Percentiles rank a stretch among this genome's conserved stretches.
Conservation (phyloP, 2,888 invertebrate species). For the Torymus texanus region DNA sequence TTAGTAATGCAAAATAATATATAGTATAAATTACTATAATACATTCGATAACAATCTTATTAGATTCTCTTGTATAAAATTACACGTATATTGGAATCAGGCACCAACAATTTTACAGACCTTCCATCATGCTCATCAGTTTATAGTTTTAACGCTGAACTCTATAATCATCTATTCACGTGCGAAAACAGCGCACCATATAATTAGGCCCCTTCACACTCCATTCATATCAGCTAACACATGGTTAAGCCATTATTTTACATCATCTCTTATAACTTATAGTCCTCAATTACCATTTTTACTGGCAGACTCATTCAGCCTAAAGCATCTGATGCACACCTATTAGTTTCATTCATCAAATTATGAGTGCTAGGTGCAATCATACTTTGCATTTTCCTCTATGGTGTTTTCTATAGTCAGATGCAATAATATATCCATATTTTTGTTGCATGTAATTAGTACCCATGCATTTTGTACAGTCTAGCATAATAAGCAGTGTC, state of each 20-base stretch:
- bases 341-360: neutral
- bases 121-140: conserved; percentile 20
- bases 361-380: neutral
- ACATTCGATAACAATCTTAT: neutral
- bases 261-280: conserved; percentile 29
- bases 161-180: conserved; percentile 45
- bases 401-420: too few relatives aligned
- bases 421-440: too few relatives aligned
- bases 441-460: too few relatives aligned
- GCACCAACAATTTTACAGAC: conserved; percentile 19
- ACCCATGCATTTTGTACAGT: too few relatives aligned
- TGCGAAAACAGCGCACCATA: conserved; percentile 34
- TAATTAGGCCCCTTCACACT: conserved; percentile 43
- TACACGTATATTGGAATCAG: conserved; percentile 27
- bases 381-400: neutral
- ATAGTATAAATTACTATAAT: neutral
- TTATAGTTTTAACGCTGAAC: conserved; percentile 32
- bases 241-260: conserved; percentile 42
- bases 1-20: neutral
- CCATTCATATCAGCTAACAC: conserved; percentile 6
- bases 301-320: neutral
- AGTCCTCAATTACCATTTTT: conserved; percentile 38
- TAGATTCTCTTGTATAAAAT: conserved; percentile 4
- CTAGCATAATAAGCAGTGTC: too few relatives aligned
- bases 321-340: neutral